Percentiles rank a stretch among this genome's conserved stretches.
Conservation (phyloP, 1,140 invertebrate species). For the Platyscapa corneri region DNA sequence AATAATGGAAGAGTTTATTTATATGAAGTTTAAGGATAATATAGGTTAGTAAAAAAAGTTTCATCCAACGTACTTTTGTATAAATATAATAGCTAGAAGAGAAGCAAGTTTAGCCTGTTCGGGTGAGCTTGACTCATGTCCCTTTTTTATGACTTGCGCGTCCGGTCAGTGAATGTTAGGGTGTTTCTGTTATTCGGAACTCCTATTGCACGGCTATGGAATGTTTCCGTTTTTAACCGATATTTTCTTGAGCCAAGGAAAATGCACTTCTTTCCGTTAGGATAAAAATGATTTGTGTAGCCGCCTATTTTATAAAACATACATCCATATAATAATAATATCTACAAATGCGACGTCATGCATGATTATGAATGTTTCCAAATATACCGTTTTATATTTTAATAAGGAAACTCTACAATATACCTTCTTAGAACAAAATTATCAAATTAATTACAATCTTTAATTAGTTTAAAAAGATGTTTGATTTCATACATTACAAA, state of each 20-base stretch:
- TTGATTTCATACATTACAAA: too few species aligned
- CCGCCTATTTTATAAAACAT: neutral
- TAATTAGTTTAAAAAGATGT: too few species aligned
- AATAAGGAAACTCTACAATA: neutral
- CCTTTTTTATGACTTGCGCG: neutral
- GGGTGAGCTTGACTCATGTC: neutral
- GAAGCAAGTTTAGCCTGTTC: neutral
- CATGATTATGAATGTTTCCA: neutral
- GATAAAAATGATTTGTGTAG: neutral
- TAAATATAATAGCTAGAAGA: neutral
- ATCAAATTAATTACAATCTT: too few species aligned
- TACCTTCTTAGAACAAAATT: too few species aligned
- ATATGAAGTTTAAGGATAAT: neutral
- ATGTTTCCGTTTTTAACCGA: conserved; percentile 2
- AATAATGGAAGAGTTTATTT: neutral
- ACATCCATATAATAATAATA: neutral
- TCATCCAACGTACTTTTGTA: neutral
- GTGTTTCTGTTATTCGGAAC: neutral
- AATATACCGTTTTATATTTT: neutral
- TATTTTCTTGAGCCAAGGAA: neutral
- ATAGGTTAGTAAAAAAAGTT: neutral
- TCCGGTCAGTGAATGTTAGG: neutral
- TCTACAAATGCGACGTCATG: neutral
- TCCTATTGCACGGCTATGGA: neutral
- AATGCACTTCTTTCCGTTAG: neutral